Conservation (phyloP, 2,888 invertebrate species). For the Cantharis rufa region DNA sequence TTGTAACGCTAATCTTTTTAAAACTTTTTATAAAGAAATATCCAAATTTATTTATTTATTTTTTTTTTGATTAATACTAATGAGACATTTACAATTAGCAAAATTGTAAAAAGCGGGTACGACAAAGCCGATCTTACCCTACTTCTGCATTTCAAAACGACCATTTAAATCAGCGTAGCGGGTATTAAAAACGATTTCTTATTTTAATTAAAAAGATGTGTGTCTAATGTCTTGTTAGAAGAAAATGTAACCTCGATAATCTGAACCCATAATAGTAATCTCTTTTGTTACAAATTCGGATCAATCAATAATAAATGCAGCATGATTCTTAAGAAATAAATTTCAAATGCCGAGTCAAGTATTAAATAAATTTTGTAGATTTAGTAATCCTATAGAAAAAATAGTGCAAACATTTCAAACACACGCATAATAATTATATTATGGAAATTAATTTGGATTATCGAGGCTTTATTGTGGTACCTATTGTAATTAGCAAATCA, state of each 20-base stretch:
- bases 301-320: neutral
- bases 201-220: neutral
- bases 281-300: neutral
- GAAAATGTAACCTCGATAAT: neutral
- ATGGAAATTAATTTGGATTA: neutral
- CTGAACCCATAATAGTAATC: neutral
- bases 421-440: neutral
- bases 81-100: no score
- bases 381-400: neutral
- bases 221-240: neutral
- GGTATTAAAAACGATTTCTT: neutral
- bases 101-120: no score
- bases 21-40: no score
- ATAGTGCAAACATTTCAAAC: neutral
- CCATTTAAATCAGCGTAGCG: neutral
- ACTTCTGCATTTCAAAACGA: no score
- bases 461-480: neutral
- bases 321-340: neutral
- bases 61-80: no score
- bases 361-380: neutral
- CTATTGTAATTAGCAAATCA: neutral
- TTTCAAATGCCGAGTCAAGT: neutral
- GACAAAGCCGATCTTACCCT: no score
- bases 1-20: no score
- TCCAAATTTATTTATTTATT: no score